Percentiles rank a stretch among this genome's conserved stretches.
Conservation (phyloP, 2,888 invertebrate species). For the Sesamia inferens region DNA sequence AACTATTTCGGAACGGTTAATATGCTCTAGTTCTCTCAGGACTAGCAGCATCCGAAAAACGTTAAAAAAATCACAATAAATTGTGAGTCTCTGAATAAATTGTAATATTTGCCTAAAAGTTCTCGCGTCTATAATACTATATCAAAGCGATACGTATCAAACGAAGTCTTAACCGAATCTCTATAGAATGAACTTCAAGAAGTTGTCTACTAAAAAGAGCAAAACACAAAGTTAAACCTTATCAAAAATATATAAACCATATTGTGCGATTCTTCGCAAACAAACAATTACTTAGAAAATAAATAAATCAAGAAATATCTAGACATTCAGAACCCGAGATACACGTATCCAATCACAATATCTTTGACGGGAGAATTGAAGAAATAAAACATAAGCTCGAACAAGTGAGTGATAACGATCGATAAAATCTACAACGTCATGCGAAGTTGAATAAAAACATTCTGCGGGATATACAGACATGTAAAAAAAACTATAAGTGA, state of each 20-base stretch:
- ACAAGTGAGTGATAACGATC: conserved; percentile 72
- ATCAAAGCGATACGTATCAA: neutral
- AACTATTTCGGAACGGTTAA: too few species aligned
- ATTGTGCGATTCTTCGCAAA: neutral
- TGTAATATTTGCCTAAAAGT: neutral
- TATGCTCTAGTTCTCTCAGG: neutral
- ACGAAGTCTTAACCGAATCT: neutral
- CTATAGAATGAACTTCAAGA: neutral
- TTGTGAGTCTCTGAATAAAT: neutral
- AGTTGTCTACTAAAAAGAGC: neutral
- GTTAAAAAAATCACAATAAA: neutral
- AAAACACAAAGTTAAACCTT: neutral
- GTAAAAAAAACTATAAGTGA: conserved; percentile 29
- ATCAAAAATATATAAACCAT: neutral
- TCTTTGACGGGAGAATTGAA: conserved; percentile 53
- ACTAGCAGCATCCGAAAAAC: neutral
- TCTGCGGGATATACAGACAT: conserved; percentile 40
- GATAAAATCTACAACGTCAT: conserved; percentile 73
- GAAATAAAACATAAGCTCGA: conserved; percentile 64
- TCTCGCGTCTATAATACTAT: neutral
- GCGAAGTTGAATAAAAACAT: conserved; percentile 62
- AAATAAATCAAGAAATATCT: conserved; percentile 39
- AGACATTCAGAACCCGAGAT: conserved; percentile 52
- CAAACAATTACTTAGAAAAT: conserved; percentile 11
- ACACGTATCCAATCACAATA: conserved; percentile 57